Base-by-base conservation (phyloP, 2,797 vertebrate species). In the Sciurus vulgaris region DNA sequence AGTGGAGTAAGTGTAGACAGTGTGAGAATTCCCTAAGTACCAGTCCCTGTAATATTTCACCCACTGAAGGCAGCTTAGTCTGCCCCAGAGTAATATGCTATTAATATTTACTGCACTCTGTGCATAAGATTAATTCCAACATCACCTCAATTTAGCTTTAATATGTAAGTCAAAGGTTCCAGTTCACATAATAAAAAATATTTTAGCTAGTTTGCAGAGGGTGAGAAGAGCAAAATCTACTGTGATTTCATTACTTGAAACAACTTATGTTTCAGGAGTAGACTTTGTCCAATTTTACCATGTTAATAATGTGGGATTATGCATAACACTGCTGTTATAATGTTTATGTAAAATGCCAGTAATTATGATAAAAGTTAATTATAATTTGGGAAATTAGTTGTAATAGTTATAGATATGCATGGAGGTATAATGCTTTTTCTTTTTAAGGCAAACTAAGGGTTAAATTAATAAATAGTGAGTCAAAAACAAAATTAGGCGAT, bases 381-480 rank as follows among this genome's bases (percentile, higher is more conserved):
- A 49, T 84, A 84, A 94, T 93, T 91, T 96, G 41, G 70, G 30
- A 96, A 83, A 92, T 95, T 63, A 89, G 24, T 92, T 73, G 13
- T 88, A 89, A 94, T 87, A 35, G 28, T 74, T 93, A 76, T 72
- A 59, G 70, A 38, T 72, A 54, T 85, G 12, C 9, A 49, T 63
- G n/a, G 44, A 86, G n/a, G 30, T 83, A 82, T 77, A 89, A 82
- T 72, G 44, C 44, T 70, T 97, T 94, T 85, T 28, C 69, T 67
- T 94, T 78, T 83, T 67, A 91, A 73, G 77, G 56, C 54, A 96
- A 92, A 70, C 51, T 83, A 94, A 91, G 84, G 47, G 10, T 59
- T 89, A 72, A 91, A 77, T 88, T 83, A 86, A 93, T 90, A 94
- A 96, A 89, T 83, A 73, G 82, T 93, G 35, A 88, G 82, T 79